phyloP scores from a whole-genome alignment of 2,113 vertebrate species.

The Microcebus jonahi region DNA sequence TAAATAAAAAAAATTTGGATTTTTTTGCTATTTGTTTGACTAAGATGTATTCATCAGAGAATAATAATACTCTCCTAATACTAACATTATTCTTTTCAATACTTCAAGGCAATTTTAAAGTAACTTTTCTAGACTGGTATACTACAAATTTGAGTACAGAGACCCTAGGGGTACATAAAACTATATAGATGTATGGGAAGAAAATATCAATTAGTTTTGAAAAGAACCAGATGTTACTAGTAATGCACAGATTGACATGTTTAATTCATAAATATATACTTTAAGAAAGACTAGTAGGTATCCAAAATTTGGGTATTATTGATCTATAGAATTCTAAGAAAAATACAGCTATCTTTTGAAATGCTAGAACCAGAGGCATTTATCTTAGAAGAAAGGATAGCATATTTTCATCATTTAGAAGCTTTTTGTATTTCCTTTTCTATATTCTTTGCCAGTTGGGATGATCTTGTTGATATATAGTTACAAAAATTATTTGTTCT shows the following conservation, averaged over 20 bases:
- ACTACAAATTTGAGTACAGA: neutral
- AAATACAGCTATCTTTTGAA: neutral
- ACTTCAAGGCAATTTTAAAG: neutral
- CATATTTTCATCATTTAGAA: neutral
- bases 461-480: neutral
- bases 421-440: neutral
- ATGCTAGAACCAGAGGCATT: neutral
- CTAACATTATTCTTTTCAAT: neutral
- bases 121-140: neutral
- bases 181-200: neutral
- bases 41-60: neutral
- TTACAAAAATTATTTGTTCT: neutral
- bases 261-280: neutral
- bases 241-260: neutral
- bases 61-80: neutral
- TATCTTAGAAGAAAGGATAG: neutral
- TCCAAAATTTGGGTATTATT: neutral
- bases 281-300: neutral
- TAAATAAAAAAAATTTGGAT: neutral
- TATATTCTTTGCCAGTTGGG: neutral
- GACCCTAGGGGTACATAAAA: neutral
- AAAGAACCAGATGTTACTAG: neutral
- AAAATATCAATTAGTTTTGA: neutral
- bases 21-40: neutral
- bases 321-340: neutral